Evolutionary conservation across 2,888 invertebrate species (phyloP).

Genomic region (Petrolisthes cinctipes): DNA sequence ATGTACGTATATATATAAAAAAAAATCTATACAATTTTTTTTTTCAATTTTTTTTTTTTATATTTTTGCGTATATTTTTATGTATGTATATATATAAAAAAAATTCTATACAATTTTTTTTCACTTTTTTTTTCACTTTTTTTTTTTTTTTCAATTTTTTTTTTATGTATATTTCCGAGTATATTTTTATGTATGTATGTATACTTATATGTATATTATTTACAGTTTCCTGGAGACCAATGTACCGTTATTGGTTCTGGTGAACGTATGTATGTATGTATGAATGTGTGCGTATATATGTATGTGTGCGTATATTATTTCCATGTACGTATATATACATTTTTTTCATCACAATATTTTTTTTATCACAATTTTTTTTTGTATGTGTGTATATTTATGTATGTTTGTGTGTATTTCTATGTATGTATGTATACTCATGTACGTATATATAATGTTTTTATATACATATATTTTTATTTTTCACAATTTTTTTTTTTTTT

Average conservation of each 20-base stretch:
- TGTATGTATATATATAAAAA: too few relatives aligned
- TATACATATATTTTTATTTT: background rate
- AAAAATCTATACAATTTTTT: too few relatives aligned
- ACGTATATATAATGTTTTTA: background rate
- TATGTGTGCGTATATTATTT: too few relatives aligned
- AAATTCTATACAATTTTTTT: too few relatives aligned
- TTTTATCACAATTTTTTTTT: background rate
- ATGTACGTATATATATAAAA: too few relatives aligned
- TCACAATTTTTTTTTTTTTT: background rate
- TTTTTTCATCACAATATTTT: background rate
- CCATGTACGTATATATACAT: background rate
- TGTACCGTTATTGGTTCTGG: slow-evolving; percentile 91
- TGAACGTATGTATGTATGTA: too few relatives aligned
- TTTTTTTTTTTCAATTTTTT: too few relatives aligned
- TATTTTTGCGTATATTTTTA: too few relatives aligned
- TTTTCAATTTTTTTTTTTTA: too few relatives aligned
- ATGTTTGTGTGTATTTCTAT: background rate
- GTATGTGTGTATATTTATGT: background rate
- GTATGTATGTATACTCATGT: background rate
- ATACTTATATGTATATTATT: background rate
- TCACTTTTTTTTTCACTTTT: too few relatives aligned
- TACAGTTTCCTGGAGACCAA: slow-evolving; percentile 91
- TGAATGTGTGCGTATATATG: too few relatives aligned
- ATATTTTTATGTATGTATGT: background rate
- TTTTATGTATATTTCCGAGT: too few relatives aligned